Conservation (phyloP, 2,113 vertebrate species). For the Pseudorasbora parva region DNA sequence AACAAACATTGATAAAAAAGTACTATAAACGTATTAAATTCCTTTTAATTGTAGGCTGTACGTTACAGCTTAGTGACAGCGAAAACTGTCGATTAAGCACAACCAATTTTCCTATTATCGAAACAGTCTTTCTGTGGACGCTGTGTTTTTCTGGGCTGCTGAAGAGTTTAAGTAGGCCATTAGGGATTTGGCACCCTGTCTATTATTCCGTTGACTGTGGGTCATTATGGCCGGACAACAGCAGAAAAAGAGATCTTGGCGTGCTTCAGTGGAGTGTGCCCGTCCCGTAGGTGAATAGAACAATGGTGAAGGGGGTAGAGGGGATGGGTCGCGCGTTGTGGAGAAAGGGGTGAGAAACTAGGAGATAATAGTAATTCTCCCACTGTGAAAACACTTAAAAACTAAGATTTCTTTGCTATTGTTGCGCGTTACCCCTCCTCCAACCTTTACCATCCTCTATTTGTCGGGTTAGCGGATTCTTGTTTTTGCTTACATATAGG, state of each 20-base stretch:
- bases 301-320: conserved; percentile 32
- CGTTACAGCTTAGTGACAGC: background rate
- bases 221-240: conserved; percentile 59
- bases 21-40: too few species aligned
- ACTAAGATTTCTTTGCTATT: conserved; percentile 48
- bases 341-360: conserved; percentile 37
- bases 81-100: background rate
- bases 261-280: conserved; percentile 61
- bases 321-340: conserved; percentile 10
- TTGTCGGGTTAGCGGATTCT: background rate
- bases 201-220: conserved; percentile 49
- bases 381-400: conserved; percentile 45
- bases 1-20: too few species aligned
- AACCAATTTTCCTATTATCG: background rate
- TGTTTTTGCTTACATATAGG: background rate
- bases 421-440: conserved; percentile 37
- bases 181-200: conserved; percentile 55
- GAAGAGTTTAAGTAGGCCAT: conserved; percentile 54
- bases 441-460: background rate
- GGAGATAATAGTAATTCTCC: conserved; percentile 41
- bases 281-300: conserved; percentile 46
- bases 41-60: too few species aligned
- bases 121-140: background rate
- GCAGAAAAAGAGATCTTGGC: conserved; percentile 50
- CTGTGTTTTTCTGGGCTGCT: conserved; percentile 32